Conservation (phyloP, 2,113 vertebrate species). For the Callorhinus ursinus region DNA sequence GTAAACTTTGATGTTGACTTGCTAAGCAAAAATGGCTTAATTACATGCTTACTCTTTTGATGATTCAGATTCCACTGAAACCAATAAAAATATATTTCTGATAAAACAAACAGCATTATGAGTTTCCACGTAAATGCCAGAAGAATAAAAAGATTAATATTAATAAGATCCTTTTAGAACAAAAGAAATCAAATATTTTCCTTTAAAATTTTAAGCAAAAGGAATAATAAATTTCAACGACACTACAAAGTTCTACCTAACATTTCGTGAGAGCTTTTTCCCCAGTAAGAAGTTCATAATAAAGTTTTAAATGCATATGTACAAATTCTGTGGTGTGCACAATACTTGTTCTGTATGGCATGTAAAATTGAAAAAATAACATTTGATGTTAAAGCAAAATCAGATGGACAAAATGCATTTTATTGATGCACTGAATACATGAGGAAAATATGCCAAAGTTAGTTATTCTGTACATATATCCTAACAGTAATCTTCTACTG, state of each 20-base stretch:
- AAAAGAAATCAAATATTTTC: constrained; percentile 34
- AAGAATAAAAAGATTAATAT: constrained; percentile 50
- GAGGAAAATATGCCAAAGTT: not conserved
- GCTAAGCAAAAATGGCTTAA: not conserved
- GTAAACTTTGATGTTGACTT: not conserved
- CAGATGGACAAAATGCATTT: constrained; percentile 39
- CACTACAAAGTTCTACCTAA: not conserved
- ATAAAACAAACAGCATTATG: constrained; percentile 5
- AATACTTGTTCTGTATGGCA: constrained; percentile 30
- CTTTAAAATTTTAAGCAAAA: constrained; percentile 49
- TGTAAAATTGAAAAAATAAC: constrained; percentile 59
- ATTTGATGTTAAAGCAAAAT: constrained; percentile 54
- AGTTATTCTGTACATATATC: not conserved
- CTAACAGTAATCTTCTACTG: not conserved
- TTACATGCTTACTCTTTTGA: not conserved
- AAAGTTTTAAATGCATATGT: constrained; percentile 36
- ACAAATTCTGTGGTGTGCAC: constrained; percentile 7
- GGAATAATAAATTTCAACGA: constrained; percentile 45
- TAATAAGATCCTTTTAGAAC: not conserved
- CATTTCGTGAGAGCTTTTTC: not conserved
- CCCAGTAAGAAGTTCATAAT: not conserved
- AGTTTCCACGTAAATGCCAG: not conserved
- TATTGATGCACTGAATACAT: not conserved
- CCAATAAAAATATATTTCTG: constrained; percentile 33
- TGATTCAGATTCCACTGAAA: constrained; percentile 14